phyloP scores from a whole-genome alignment of 2,888 invertebrate genomes.

The Alloplasta piceator region DNA sequence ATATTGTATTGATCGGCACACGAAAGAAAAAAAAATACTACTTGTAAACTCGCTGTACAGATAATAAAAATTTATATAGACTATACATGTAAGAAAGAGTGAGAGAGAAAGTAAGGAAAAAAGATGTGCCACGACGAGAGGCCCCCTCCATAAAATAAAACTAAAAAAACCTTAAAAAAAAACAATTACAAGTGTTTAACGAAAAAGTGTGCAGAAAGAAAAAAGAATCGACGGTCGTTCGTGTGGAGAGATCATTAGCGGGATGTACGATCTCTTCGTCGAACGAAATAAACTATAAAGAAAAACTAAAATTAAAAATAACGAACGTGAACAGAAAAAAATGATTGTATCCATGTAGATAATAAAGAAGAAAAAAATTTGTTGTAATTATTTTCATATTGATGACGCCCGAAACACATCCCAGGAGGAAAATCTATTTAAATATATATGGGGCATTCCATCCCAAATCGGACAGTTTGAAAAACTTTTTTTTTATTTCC shows the following conservation, averaged over 20 bases:
- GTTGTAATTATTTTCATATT: slow-evolving; percentile 68
- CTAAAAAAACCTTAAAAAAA: slow-evolving; percentile 12
- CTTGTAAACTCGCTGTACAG: slow-evolving; percentile 64
- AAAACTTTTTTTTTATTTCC: too few relatives aligned
- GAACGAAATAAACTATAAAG: background rate
- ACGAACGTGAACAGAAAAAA: slow-evolving; percentile 53
- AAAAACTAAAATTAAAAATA: background rate
- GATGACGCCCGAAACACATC: slow-evolving; percentile 49
- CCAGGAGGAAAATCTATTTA: slow-evolving; percentile 38
- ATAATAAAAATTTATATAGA: slow-evolving; percentile 62
- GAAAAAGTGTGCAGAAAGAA: slow-evolving; percentile 6
- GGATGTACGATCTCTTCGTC: too few relatives aligned
- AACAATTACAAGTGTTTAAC: slow-evolving; percentile 26
- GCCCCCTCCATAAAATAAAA: slow-evolving; percentile 26
- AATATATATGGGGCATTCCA: too few relatives aligned
- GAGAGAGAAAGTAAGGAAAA: slow-evolving; percentile 23
- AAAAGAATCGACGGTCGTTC: slow-evolving; percentile 38
- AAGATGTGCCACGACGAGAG: slow-evolving; percentile 31
- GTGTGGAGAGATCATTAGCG: too few relatives aligned
- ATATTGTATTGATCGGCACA: background rate
- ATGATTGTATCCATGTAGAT: slow-evolving; percentile 69
- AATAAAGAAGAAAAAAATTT: slow-evolving; percentile 60
- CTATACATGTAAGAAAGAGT: slow-evolving; percentile 1
- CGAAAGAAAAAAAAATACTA: slow-evolving; percentile 3
- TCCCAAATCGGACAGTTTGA: too few relatives aligned